A percentile compares a stretch with the other conserved stretches of the same genome.
Conservation (phyloP, 2,888 invertebrate species). For the Neoitamus cyanurus region DNA sequence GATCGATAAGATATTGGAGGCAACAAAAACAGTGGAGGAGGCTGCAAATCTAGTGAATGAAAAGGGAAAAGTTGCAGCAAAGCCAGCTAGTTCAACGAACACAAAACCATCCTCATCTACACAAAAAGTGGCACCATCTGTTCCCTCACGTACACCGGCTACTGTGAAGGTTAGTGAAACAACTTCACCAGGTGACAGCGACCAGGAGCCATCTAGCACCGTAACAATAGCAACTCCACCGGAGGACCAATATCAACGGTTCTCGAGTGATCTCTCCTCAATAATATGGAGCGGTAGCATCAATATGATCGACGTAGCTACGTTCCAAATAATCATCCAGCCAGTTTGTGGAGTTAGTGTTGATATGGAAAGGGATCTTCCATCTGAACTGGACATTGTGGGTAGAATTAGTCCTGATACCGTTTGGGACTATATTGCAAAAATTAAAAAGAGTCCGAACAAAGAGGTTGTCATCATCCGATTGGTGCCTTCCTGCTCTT, state of each 20-base stretch:
- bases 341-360: conserved; percentile 78
- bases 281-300: conserved; percentile 77
- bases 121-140: conserved; percentile 38
- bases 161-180: conserved; percentile 44
- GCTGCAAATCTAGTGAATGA: conserved; percentile 60
- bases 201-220: conserved; percentile 84
- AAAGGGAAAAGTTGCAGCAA: conserved; percentile 51
- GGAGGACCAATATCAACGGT: conserved; percentile 60
- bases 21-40: conserved; percentile 63
- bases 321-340: conserved; percentile 85
- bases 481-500: conserved; percentile 82
- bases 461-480: conserved; percentile 88
- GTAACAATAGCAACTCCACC: conserved; percentile 74
- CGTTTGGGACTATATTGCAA: conserved; percentile 92
- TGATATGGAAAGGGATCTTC: conserved; percentile 78
- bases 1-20: conserved; percentile 65
- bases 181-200: conserved; percentile 68
- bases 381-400: conserved; percentile 84
- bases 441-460: conserved; percentile 87
- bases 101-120: conserved; percentile 43
- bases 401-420: conserved; percentile 91
- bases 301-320: conserved; percentile 90
- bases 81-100: conserved; percentile 41
- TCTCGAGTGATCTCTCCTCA: conserved; percentile 55
- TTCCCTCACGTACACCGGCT: conserved; percentile 46